Evolutionary conservation across 1,140 invertebrate species (phyloP).

Genomic region (Sipha flava): DNA sequence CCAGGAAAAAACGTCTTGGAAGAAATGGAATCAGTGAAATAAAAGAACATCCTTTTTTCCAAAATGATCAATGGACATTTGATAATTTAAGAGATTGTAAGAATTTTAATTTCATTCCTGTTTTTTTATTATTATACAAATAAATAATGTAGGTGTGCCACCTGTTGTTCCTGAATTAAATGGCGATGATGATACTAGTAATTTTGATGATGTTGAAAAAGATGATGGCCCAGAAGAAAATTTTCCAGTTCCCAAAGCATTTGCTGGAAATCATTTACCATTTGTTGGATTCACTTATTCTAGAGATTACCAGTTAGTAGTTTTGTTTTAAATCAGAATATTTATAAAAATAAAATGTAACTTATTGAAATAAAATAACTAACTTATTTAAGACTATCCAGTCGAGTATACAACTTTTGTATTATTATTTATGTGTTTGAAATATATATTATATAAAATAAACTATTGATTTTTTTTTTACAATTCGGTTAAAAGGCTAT

Average conservation of each 20-base stretch:
- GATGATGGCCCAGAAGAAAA: slow-evolving; percentile 79
- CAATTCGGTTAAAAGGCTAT: no score
- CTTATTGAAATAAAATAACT: no score
- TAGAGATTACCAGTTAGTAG: slow-evolving; percentile 64
- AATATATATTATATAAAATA: no score
- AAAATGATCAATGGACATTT: slow-evolving; percentile 96
- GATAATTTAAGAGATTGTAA: slow-evolving; percentile 82
- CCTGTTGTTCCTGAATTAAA: slow-evolving; percentile 92
- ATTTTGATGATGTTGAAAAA: slow-evolving; percentile 96
- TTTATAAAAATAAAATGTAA: no score
- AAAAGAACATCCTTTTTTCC: slow-evolving; percentile 89
- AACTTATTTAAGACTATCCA: no score
- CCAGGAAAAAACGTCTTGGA: slow-evolving; percentile 77
- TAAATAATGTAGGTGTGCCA: slow-evolving; percentile 57
- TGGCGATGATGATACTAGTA: slow-evolving; percentile 94
- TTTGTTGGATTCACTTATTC: slow-evolving; percentile 99
- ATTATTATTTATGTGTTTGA: no score
- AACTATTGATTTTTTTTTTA: no score
- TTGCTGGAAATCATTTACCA: slow-evolving; percentile 95
- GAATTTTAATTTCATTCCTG: slow-evolving; percentile 30
- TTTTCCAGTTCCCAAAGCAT: slow-evolving; percentile 92
- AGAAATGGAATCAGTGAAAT: slow-evolving; percentile 92
- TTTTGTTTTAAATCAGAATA: slow-evolving; percentile 27
- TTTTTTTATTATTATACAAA: neutral
- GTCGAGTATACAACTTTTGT: no score